These are phyloP conservation scores for Leucoraja ocellata DNA, from an alignment of 2,797 vertebrate genomes.

Conservation along the genomic window DNA sequence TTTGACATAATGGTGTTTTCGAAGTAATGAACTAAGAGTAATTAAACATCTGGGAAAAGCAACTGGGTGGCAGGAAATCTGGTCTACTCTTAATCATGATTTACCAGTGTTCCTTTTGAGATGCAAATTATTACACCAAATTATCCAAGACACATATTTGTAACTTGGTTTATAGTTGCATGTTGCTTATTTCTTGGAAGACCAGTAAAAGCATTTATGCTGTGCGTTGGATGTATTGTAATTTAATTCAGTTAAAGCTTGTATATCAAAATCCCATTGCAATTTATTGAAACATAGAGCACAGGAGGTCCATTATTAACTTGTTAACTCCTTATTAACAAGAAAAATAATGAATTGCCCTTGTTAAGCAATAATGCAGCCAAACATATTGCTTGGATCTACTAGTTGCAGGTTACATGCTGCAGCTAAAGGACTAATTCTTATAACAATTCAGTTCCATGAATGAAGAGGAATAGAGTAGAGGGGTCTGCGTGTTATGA, in stretches of 20 bases:
- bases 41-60: conserved; percentile 18
- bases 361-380: background rate
- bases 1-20: background rate
- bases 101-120: background rate
- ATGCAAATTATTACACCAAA: background rate
- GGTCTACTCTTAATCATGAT: background rate
- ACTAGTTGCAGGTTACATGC: background rate
- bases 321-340: background rate
- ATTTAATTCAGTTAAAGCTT: background rate
- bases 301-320: background rate
- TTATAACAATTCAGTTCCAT: background rate
- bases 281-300: background rate
- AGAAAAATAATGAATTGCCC: background rate
- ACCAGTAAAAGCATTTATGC: background rate
- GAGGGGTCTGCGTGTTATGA: background rate
- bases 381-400: background rate
- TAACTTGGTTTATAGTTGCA: background rate
- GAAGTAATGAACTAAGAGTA: conserved; percentile 1
- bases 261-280: background rate
- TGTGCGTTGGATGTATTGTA: background rate
- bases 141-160: background rate
- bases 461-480: background rate
- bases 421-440: background rate
- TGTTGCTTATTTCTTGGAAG: background rate
- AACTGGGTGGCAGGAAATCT: conserved; percentile 9